Evolutionary conservation across 2,113 vertebrate species (phyloP), one percentile per base, ranked within the genome.

Genomic region (Urocitellus parryii): DNA sequence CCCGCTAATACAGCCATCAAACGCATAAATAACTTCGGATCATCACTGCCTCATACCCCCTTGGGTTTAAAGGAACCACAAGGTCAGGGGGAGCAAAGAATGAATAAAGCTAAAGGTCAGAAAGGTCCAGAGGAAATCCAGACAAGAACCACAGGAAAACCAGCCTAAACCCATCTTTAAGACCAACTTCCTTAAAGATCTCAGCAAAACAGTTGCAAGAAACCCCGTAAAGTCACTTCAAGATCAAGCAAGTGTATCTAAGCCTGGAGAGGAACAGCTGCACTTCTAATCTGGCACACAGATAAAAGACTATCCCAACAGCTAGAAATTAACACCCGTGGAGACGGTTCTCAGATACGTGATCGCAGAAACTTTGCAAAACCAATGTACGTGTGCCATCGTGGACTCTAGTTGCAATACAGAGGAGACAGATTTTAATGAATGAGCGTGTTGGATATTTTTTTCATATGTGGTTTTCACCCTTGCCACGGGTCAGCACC

Each of bases 241-340:
- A 97, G 87, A 97, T 74, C 61, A 70, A 3, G 17, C 42, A 51
- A 85, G 17, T 39, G 14, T 37, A 95, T 93, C 74, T 96, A 94
- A 77, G 94, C 16, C 73, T 77, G 63, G 39, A 76, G 67, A 48
- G 72, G 83, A 97, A 85, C 92, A 98, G 98, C 96, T 96, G 92
- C 93, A 80, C 45, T 88, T 77, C 95, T 82, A 45, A 20, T 78
- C 83, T 95, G 87, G 77, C 90, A 92, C 29, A 91, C 96, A 83
- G 84, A 94, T 82, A 76, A 91, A 94, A 97, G 91, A 89, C 48
- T 77, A 77, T 0, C 81, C 79, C 95, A 97, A 96, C 95, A 67
- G 88, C n/a, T 37, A 96, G 85, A 87, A 98, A 95, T 88, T 42
- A 97, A 83, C 76, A 94, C 37, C 72, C 37, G 6, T 74, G 88